A percentile compares a stretch with the other conserved stretches of the same genome.
These are phyloP conservation scores for Trematocara zebra DNA, from an alignment of 2,113 vertebrate species.

Conservation along the genomic window DNA sequence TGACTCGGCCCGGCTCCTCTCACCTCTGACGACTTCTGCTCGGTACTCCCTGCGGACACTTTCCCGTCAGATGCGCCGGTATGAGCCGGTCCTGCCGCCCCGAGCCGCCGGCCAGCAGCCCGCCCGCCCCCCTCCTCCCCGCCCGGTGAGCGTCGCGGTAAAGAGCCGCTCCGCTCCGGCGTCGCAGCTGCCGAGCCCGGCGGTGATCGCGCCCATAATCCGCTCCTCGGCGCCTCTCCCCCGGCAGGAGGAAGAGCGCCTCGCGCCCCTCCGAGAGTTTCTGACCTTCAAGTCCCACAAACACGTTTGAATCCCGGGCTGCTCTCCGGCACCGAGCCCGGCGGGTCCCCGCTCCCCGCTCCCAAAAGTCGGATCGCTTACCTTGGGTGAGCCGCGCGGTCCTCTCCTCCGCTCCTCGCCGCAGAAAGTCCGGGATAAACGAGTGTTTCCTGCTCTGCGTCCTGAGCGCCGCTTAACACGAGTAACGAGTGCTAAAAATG, in stretches of 20 bases:
- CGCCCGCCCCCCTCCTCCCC: neutral
- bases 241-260: neutral
- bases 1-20: neutral
- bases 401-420: conserved; percentile 65
- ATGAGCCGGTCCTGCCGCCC: neutral
- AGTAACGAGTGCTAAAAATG: conserved; percentile 98
- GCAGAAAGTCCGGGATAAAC: conserved; percentile 83
- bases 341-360: neutral
- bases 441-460: conserved; percentile 78
- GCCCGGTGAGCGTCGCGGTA: neutral
- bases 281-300: neutral
- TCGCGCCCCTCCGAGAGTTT: neutral
- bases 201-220: neutral
- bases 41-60: neutral
- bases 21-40: neutral
- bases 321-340: neutral
- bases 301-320: neutral
- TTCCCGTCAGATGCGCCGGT: neutral
- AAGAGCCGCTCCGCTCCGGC: neutral
- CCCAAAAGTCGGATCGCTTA: neutral
- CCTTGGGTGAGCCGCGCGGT: neutral
- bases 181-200: neutral
- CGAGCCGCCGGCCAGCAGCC: neutral
- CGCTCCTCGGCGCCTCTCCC: neutral
- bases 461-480: conserved; percentile 92